Conservation (phyloP, 53 echinoderm and acorn worm species). For the Holothuria scabra region DNA sequence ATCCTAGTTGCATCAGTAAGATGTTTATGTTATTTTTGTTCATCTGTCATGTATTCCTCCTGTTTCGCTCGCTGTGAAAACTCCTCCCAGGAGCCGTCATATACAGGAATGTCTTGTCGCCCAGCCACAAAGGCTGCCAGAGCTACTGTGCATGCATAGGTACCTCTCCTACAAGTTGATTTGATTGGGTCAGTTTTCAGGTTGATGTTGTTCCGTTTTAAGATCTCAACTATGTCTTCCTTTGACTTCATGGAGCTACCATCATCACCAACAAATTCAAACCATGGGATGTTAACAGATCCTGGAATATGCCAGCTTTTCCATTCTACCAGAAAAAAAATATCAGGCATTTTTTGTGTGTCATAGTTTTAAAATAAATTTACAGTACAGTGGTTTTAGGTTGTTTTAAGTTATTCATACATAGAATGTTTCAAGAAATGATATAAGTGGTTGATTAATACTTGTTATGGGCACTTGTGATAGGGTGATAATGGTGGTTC, state of each 20-base stretch:
- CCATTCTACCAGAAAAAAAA: slow-evolving; percentile 48
- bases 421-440: no score
- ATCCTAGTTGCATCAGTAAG: no score
- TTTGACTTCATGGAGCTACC: slow-evolving; percentile 55
- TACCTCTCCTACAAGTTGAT: slow-evolving; percentile 78
- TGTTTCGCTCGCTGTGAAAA: slow-evolving; percentile 57
- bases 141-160: slow-evolving; percentile 80
- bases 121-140: slow-evolving; percentile 77
- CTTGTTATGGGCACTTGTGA: no score
- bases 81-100: slow-evolving; percentile 95
- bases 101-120: slow-evolving; percentile 74
- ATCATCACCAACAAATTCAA: slow-evolving; percentile 58
- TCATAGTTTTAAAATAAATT: no score
- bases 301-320: slow-evolving; percentile 82
- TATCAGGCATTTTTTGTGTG: neutral
- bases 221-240: slow-evolving; percentile 64
- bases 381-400: no score
- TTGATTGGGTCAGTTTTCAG: slow-evolving; percentile 66
- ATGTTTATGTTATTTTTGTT: no score
- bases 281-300: slow-evolving; percentile 77
- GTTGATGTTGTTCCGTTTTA: slow-evolving; percentile 68
- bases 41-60: slow-evolving; percentile 61
- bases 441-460: no score
- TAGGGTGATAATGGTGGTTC: no score
- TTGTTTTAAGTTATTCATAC: no score